phyloP scores from a whole-genome alignment of 2,797 vertebrate genomes.

The Gallinago solitaria region DNA sequence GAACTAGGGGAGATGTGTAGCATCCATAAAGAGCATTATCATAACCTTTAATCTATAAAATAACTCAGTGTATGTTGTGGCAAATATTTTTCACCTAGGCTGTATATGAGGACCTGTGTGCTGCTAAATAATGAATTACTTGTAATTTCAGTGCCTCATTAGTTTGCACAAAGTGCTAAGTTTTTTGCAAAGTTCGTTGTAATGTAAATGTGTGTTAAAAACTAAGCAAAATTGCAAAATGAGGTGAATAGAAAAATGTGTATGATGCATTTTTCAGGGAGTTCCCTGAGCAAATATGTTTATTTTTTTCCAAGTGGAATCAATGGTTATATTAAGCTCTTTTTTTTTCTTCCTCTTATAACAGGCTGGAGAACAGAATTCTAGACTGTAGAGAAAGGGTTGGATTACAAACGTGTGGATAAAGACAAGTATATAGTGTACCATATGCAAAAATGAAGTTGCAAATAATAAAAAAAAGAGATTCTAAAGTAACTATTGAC shows the following conservation, averaged over 20 bases:
- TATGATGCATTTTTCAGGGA: background rate
- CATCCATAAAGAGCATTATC: background rate
- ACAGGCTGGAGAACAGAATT: background rate
- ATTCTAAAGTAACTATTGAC: background rate
- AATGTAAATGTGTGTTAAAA: background rate
- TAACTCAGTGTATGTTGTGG: background rate
- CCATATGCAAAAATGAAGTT: background rate
- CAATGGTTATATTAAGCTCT: background rate
- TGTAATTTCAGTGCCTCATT: accelerated
- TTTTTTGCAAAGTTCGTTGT: background rate
- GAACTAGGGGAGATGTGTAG: background rate
- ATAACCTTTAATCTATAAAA: background rate
- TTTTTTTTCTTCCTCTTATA: background rate
- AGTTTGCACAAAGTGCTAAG: background rate
- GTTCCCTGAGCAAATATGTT: background rate
- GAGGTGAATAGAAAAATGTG: background rate
- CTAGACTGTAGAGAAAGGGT: background rate
- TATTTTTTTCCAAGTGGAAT: background rate
- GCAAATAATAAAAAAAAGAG: too few relatives aligned
- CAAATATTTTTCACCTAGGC: background rate
- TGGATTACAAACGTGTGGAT: background rate
- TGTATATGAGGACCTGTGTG: background rate
- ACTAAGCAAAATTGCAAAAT: background rate
- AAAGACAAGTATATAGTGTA: background rate
- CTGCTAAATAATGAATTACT: background rate